Evolutionary conservation across 30 jellyfish, hydroid and myxozoan genomes (phyloP), one percentile per base, ranked within the genome.

Genomic region (Cassiopea andromeda): DNA sequence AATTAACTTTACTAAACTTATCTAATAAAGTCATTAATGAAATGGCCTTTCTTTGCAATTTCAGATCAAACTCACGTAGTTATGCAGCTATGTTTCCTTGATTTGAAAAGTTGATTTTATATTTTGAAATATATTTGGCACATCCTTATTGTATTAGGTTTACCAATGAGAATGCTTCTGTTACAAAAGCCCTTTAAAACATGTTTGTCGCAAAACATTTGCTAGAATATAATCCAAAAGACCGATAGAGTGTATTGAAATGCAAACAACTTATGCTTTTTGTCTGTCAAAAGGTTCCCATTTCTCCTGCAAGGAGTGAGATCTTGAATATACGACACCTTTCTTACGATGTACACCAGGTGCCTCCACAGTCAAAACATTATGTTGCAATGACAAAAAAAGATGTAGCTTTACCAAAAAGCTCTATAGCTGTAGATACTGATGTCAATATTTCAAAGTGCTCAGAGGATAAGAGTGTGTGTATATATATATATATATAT

Each of bases 41-140:
- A 49, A 47, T 69, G 70, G 84, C 6, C 84, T 75, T 69, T 44
- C 70, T 75, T 75, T 75, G 70, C 17, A 75, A 70, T 70, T 17
- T 6, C 8, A 70, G 57, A 18, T 70, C 79, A 70, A 43, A 70
- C 7, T 70, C 46, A 15, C 79, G 43, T 27, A 19, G 79, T 19
- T 70, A 70, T 70, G 79, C 79, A 9, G 79, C n/a, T 70, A 54
- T 18, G 50, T 43, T 70, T 70, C 79, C 79, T 70, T 70, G 49
- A 18, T 70, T 70, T 43, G 14, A 70, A 70, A 70, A 70, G 79
- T 70, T 70, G 79, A 70, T 70, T 70, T 70, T 70, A 38, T 10
- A 15, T 17, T 70, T 70, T 70, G 79, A 70, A 70, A 70, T 38
- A 9, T 70, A 19, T 70, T 70, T 70, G 79, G 48, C 79, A 70